phyloP scores from a whole-genome alignment of 2,797 vertebrate species.

The Galagoides demidoff region DNA sequence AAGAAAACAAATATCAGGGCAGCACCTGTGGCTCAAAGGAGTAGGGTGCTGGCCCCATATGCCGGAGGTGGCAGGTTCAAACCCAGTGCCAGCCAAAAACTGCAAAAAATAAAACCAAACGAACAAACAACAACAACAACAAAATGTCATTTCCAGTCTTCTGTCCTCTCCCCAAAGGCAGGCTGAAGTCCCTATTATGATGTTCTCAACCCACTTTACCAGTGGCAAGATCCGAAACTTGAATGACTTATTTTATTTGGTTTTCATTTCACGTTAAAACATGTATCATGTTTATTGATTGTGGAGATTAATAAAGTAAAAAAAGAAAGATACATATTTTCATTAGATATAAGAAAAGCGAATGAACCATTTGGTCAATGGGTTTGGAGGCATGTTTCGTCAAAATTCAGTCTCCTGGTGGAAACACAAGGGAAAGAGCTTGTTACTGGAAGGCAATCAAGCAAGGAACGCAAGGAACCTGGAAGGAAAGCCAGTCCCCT shows the following conservation, averaged over 20 bases:
- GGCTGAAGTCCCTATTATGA: background rate
- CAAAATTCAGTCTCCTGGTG: background rate
- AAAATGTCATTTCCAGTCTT: background rate
- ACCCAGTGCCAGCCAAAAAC: no score
- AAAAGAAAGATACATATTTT: background rate
- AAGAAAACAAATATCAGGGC: no score
- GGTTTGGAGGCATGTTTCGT: background rate
- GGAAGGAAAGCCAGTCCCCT: background rate
- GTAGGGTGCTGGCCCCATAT: no score
- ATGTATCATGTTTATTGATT: background rate
- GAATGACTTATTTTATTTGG: background rate
- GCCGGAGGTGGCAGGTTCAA: no score
- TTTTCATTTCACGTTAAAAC: background rate
- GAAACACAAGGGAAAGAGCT: background rate
- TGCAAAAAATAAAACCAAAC: no score
- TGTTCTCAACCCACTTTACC: background rate
- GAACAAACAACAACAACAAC: no score
- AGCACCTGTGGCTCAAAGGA: no score
- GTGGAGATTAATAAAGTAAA: background rate
- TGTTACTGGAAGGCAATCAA: background rate
- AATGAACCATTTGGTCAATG: background rate
- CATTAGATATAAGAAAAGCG: background rate
- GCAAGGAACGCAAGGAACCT: background rate
- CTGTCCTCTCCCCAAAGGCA: background rate
- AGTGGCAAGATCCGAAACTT: background rate